Conservation (phyloP, 2,113 vertebrate species). For the Microcebus murinus region DNA sequence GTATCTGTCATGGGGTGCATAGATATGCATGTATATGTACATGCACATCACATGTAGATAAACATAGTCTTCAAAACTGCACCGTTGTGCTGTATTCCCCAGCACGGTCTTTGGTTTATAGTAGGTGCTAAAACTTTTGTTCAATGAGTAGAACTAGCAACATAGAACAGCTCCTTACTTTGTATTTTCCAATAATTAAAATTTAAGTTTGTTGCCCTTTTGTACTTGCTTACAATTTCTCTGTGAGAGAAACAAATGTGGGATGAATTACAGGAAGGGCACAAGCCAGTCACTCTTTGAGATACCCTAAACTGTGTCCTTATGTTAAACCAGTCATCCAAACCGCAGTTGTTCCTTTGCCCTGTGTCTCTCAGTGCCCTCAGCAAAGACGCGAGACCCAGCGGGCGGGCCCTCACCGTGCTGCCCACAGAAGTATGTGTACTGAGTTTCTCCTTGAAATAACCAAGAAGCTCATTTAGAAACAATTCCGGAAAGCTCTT, state of each 20-base stretch:
- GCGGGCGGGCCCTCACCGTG: rapidly evolving
- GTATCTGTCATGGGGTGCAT: not conserved
- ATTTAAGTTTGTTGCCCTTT: not conserved
- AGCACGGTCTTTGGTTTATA: not conserved
- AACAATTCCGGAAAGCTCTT: not conserved
- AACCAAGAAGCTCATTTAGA: not conserved
- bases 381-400: not conserved
- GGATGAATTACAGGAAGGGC: not conserved
- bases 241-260: not conserved
- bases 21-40: not conserved
- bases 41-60: not conserved
- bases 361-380: not conserved
- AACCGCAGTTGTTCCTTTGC: not conserved
- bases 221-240: slow-evolving; percentile 2
- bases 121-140: not conserved
- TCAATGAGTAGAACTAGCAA: not conserved
- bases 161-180: not conserved
- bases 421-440: not conserved
- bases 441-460: not conserved
- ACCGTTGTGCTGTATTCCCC: not conserved
- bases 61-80: not conserved
- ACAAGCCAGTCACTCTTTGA: not conserved
- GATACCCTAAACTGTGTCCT: not conserved
- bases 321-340: not conserved
- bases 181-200: slow-evolving; percentile 1